These are phyloP conservation scores for Todiramphus chloris DNA, from an alignment of 2,113 vertebrate genomes.

Conservation along the genomic window DNA sequence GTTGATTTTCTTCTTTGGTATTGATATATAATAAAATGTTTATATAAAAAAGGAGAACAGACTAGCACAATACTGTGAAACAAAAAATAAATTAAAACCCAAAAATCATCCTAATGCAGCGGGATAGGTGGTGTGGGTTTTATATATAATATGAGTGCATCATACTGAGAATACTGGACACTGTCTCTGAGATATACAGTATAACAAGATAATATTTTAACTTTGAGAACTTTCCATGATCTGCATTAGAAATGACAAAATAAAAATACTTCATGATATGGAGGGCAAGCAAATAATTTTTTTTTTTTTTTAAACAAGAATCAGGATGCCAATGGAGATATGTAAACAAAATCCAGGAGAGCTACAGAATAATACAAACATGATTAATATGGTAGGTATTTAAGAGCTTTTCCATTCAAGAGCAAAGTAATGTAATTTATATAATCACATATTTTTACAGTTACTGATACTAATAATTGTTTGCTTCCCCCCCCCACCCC, in stretches of 20 bases:
- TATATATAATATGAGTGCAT: neutral
- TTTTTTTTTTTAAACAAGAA: neutral
- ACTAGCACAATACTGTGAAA: neutral
- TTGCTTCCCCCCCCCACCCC: too few species aligned
- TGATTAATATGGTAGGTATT: neutral
- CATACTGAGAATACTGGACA: neutral
- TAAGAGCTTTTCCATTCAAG: constrained; percentile 1
- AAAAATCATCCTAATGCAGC: neutral
- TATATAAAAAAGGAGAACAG: neutral
- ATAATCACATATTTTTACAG: neutral
- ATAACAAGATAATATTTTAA: neutral
- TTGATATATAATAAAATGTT: neutral
- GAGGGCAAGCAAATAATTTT: neutral
- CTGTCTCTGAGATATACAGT: neutral
- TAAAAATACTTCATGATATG: neutral
- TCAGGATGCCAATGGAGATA: neutral
- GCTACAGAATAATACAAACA: constrained; percentile 7
- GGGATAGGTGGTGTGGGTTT: neutral
- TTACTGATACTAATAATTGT: neutral
- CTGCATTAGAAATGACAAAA: constrained; percentile 21
- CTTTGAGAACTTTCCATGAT: neutral
- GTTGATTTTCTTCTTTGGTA: constrained; percentile 34
- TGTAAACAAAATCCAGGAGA: neutral
- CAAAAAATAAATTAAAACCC: neutral
- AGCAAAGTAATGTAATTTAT: neutral